Percentiles rank a stretch among this genome's conserved stretches.
These are phyloP conservation scores for Cnemophilus loriae DNA, from an alignment of 2,113 vertebrate species.

Conservation along the genomic window DNA sequence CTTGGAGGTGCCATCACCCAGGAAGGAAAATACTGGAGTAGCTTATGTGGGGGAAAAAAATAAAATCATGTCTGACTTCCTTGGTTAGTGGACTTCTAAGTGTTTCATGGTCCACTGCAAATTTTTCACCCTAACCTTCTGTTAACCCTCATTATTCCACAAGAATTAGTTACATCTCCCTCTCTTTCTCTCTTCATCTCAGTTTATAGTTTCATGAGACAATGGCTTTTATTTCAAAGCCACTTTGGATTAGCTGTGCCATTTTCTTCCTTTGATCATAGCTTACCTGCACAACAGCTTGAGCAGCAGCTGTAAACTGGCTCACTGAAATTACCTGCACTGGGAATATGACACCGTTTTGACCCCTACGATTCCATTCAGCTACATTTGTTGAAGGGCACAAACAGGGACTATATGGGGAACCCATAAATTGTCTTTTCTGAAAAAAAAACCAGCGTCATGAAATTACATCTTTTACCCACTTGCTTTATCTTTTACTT, in stretches of 20 bases:
- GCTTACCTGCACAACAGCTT: slow-evolving; percentile 34
- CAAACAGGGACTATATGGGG: neutral
- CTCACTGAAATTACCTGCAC: neutral
- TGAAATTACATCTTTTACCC: slow-evolving; percentile 38
- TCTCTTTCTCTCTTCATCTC: neutral
- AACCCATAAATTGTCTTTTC: neutral
- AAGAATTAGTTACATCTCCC: neutral
- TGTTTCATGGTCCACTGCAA: neutral
- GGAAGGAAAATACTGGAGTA: neutral
- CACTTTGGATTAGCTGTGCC: neutral
- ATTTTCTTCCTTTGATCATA: slow-evolving; percentile 32
- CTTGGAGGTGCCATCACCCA: neutral
- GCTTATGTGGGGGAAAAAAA: rapidly evolving
- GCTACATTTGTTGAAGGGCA: neutral
- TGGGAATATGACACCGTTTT: slow-evolving; percentile 19
- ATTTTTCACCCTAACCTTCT: neutral
- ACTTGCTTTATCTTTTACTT: neutral
- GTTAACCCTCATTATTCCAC: neutral
- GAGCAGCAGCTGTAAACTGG: slow-evolving; percentile 25
- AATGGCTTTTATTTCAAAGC: slow-evolving; percentile 23
- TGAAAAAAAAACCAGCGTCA: rapidly evolving
- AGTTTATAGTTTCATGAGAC: neutral
- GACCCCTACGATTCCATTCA: neutral
- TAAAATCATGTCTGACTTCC: neutral
- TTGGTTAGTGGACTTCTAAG: neutral